Evolutionary conservation across 1,140 invertebrate genomes (phyloP).

Genomic region (Bombus waltoni): DNA sequence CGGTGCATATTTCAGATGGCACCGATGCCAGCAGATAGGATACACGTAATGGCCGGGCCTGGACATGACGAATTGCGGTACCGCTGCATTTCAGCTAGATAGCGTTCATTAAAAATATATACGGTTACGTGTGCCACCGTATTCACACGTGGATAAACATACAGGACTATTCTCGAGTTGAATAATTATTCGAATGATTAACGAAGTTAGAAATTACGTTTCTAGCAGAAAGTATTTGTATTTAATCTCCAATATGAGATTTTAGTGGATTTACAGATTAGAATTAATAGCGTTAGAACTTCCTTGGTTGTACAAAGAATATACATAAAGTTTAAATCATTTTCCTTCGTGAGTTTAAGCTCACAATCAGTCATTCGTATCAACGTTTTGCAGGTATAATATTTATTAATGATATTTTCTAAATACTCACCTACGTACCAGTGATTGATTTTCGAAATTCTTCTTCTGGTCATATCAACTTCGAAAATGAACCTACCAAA

Average conservation of each 20-base stretch:
- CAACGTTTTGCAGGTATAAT: neutral
- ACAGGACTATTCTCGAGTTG: too few species aligned
- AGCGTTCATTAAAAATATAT: conserved; percentile 63
- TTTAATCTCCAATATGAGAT: too few species aligned
- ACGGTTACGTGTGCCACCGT: neutral
- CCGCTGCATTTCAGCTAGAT: conserved; percentile 21
- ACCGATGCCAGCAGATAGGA: conserved; percentile 57
- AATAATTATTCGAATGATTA: neutral
- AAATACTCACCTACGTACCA: neutral
- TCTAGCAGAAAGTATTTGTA: too few species aligned
- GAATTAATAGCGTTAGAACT: too few species aligned
- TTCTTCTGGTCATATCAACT: neutral
- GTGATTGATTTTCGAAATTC: neutral
- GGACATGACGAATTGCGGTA: conserved; percentile 55
- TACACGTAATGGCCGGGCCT: conserved; percentile 49
- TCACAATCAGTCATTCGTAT: too few species aligned
- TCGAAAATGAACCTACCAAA: neutral
- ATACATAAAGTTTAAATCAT: neutral
- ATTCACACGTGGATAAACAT: neutral
- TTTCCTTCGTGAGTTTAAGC: neutral
- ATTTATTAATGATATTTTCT: neutral
- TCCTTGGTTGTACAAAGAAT: neutral
- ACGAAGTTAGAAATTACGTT: neutral
- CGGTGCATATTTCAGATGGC: conserved; percentile 56
- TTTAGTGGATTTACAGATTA: too few species aligned